Conservation (phyloP, 2,888 invertebrate genomes). For the Tenthredo amoena region DNA sequence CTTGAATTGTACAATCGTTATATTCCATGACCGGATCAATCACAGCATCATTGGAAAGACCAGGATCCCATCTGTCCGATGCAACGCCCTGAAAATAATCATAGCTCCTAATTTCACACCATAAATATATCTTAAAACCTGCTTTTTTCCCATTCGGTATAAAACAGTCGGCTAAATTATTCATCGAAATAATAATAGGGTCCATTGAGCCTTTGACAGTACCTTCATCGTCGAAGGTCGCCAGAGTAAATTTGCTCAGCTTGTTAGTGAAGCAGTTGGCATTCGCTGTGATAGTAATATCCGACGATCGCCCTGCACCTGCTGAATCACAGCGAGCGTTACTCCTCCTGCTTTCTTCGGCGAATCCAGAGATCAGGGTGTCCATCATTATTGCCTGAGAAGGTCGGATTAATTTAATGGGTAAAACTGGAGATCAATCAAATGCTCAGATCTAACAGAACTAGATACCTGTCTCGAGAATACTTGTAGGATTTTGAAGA, state of each 20-base stretch:
- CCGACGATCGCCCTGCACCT: constrained; percentile 74
- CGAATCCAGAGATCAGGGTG: constrained; percentile 90
- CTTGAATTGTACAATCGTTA: background rate
- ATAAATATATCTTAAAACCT: constrained; percentile 1
- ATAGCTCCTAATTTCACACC: constrained; percentile 53
- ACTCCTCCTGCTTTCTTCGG: constrained; percentile 85
- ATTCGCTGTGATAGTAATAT: constrained; percentile 66
- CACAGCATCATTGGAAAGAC: constrained; percentile 81
- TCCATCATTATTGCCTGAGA: constrained; percentile 91
- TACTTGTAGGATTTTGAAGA: constrained; percentile 89
- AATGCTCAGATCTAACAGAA: background rate
- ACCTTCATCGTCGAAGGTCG: constrained; percentile 94
- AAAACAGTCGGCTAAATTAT: constrained; percentile 26
- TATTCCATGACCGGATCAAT: background rate
- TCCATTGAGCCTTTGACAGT: constrained; percentile 50
- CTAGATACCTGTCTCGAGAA: constrained; percentile 82
- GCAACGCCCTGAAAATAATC: constrained; percentile 82
- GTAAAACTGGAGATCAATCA: background rate
- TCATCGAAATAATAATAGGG: constrained; percentile 11
- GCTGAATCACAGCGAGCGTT: constrained; percentile 75
- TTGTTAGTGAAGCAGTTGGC: constrained; percentile 86
- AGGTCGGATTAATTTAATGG: background rate
- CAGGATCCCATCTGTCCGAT: constrained; percentile 93
- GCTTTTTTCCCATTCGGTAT: background rate
- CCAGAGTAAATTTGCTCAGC: constrained; percentile 90